A percentile compares a stretch with the other conserved stretches of the same genome.
Conservation (phyloP, 2,888 invertebrate species). For the Oxystoma pomonae region DNA sequence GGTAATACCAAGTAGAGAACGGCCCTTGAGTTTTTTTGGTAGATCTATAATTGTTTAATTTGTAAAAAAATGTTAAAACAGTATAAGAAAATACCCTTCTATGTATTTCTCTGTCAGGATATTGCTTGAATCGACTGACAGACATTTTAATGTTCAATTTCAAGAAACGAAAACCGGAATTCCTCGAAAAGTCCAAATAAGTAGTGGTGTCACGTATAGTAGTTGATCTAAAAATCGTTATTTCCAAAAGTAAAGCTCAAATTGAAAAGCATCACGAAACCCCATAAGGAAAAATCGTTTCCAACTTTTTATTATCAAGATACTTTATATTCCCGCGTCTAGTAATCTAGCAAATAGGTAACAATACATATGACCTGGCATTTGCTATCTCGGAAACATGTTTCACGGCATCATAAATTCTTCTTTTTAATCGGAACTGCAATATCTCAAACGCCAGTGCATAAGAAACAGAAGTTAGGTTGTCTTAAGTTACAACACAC, state of each 20-base stretch:
- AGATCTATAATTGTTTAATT: no score
- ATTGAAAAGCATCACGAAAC: not conserved
- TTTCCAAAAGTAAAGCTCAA: not conserved
- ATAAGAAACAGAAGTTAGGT: no score
- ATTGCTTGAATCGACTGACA: no score
- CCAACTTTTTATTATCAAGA: not conserved
- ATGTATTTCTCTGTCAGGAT: no score
- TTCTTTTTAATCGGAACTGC: not conserved
- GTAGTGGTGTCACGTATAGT: not conserved
- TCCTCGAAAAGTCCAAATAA: not conserved
- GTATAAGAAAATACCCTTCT: no score
- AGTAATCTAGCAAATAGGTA: not conserved
- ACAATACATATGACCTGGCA: not conserved
- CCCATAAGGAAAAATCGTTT: not conserved
- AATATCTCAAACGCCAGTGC: not conserved
- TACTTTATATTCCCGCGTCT: not conserved
- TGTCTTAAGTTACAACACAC: no score
- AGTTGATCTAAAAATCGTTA: not conserved
- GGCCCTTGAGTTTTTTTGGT: no score
- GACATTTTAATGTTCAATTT: not conserved
- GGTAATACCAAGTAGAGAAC: no score
- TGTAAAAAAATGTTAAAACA: no score
- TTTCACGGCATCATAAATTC: not conserved
- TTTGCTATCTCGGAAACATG: not conserved
- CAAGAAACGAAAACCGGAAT: not conserved